Base-by-base conservation (phyloP, 1,140 invertebrate species). In the Antheraea pernyi region DNA sequence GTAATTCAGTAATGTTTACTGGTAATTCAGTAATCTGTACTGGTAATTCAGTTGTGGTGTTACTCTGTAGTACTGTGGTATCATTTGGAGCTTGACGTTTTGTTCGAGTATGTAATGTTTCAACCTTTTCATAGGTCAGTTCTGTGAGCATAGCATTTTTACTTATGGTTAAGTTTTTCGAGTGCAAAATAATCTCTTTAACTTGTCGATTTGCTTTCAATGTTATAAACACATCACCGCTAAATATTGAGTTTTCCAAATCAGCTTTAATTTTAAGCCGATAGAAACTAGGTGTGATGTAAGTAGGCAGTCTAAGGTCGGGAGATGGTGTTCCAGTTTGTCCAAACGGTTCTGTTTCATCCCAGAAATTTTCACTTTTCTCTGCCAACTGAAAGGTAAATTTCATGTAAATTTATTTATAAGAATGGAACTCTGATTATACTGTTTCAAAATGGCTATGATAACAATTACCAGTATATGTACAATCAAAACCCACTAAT, bases 241-340 rank as follows among this genome's bases (percentile, higher is more conserved):
- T 83, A 77, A 96, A 96, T 9, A 85, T 93, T 69, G 95, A 95
- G 37, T 93, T 92, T 37, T 88, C 88, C 59, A 95, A 88, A 81
- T 95, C 93, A 0, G 95, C 93, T 68, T 93, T 90, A 19, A 97
- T 85, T 65, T 94, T 93, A 2, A 97, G 77, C 68, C 94, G 94
- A 81, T 97, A 97, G 78, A 95, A 94, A 36, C 91, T 92, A 13
- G 97, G 97, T 7, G 93, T 81, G 1, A 96, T 89, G 69, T 88
- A 81, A n/a, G 85, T 87, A 16, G 95, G 95, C 0, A 97, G 91
- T 59, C 95, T 91, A 0, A 92, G 78, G 59, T 89, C 79, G 11
- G 83, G 81, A 37, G 88, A 84, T 5, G 82, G 82, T 19, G 67
- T 58, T 42, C 36, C 70, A 18, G 74, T 69, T 62, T 80, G 77